Percentiles rank a stretch among this genome's conserved stretches.
Evolutionary conservation across 2,797 vertebrate species (phyloP).

Genomic region (Melanotaenia trifasciata): DNA sequence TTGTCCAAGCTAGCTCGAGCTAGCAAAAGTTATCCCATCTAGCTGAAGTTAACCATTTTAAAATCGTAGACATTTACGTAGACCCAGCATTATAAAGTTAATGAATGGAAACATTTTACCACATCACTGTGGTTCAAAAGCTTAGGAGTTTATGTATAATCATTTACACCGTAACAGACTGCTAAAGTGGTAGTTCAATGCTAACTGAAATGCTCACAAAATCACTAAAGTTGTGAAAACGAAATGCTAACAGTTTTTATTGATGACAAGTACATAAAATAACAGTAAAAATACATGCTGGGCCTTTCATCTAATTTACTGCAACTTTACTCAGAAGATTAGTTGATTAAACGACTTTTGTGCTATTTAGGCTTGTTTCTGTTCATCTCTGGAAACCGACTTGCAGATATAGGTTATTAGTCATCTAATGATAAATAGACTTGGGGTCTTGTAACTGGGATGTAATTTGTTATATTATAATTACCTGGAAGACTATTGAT

Average conservation of each 20-base stretch:
- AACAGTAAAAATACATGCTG: not conserved
- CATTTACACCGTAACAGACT: not conserved
- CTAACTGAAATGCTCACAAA: slow-evolving; percentile 34
- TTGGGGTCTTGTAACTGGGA: not conserved
- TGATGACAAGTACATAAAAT: not conserved
- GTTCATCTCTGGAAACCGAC: not conserved
- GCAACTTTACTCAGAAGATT: not conserved
- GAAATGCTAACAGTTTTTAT: not conserved
- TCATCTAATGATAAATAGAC: not conserved
- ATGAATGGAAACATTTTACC: accelerated
- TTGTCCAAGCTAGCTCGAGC: slow-evolving; percentile 34
- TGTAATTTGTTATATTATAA: not conserved
- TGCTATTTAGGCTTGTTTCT: not conserved
- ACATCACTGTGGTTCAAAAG: accelerated
- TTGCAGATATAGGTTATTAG: not conserved
- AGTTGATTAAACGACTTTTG: not conserved
- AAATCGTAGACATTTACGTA: not conserved
- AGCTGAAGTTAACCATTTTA: not conserved
- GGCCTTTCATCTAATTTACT: not conserved
- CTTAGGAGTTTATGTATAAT: not conserved
- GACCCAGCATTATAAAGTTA: accelerated
- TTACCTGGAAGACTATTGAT: too few relatives aligned
- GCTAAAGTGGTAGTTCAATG: slow-evolving; percentile 22
- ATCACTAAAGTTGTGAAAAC: not conserved
- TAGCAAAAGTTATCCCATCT: slow-evolving; percentile 39